A percentile compares a stretch with the other conserved stretches of the same genome.
Evolutionary conservation across 2,888 invertebrate genomes (phyloP).

Genomic region (Psylliodes chrysocephalus): DNA sequence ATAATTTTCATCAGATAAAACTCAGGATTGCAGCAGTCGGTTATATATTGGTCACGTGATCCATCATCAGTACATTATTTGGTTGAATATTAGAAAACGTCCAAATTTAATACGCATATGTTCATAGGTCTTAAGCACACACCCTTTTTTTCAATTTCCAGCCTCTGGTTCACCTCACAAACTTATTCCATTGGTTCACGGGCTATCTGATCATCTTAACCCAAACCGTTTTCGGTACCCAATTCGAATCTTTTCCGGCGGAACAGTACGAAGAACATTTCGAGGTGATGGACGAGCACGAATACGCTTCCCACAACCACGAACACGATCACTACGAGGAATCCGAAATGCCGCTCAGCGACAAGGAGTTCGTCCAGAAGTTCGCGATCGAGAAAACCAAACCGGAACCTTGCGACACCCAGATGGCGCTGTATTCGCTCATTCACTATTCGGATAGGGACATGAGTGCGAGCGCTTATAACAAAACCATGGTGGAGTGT

Average conservation of each 20-base stretch:
- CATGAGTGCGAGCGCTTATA: conserved; percentile 58
- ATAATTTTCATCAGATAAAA: too few species aligned
- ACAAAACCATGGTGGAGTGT: conserved; percentile 60
- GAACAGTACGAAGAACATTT: conserved; percentile 30
- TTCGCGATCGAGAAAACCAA: conserved; percentile 70
- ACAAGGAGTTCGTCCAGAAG: conserved; percentile 69
- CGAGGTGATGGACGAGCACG: conserved; percentile 52
- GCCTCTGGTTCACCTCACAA: conserved; percentile 71
- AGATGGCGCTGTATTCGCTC: conserved; percentile 63
- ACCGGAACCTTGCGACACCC: conserved; percentile 87
- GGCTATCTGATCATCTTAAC: conserved; percentile 70
- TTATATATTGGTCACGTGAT: too few species aligned
- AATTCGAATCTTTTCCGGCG: conserved; percentile 29
- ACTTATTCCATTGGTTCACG: conserved; percentile 70
- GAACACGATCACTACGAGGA: conserved; percentile 36
- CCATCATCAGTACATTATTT: too few species aligned
- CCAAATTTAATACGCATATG: background rate
- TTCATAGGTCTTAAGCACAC: background rate
- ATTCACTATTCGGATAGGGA: conserved; percentile 59
- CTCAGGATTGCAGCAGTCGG: too few species aligned
- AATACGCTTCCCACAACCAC: conserved; percentile 27
- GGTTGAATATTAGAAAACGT: too few species aligned
- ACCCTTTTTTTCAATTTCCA: conserved; percentile 56
- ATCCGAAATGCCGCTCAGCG: conserved; percentile 49
- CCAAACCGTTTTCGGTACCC: conserved; percentile 66